Base-by-base conservation (phyloP, 2,888 invertebrate genomes). In the Eurytoma californica region DNA sequence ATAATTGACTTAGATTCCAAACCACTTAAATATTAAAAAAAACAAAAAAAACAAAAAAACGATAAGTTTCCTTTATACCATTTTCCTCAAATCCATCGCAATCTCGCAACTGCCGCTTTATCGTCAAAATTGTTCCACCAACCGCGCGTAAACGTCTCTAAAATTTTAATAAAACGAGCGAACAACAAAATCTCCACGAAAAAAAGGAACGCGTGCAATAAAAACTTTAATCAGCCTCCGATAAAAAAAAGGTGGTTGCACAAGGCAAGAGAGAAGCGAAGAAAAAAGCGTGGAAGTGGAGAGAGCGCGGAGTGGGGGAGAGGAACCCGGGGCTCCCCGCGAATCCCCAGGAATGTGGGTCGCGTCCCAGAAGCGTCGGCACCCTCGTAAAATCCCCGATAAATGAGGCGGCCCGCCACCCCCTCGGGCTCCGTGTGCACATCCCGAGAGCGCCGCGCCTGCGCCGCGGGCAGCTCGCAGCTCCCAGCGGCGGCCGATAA, bases 331-430 rank as follows among this genome's bases (percentile, higher is more conserved):
- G 67, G 63, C 72, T 81, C 73, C 80, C 80, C 76, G 83, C 76
- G 83, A 82, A 82, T 83, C 83, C 82, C 80, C 82, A 79, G 77
- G 82, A 83, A 83, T 84, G 83, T 83, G 81, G 83, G 84, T 84
- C 84, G 83, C 82, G 82, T 81, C 83, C 84, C 83, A 83, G 83
- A 84, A 84, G 83, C 83, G 82, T 82, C 82, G 81, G 83, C 83
- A 83, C 84, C 83, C 84, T 83, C 84, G 79, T 84, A 82, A 84
- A 84, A 84, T 83, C 80, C 82, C 83, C 84, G 83, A 84, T 83
- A 82, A 83, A 84, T 80, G 83, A 82, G 80, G 79, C 75, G 66
- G 18, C 55, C 28, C n/a, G 28, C 66, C 24, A 20, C 39, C 57
- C 13, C 58, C 49, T 30, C 74, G 68, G 18, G 53, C 57, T n/a